Evolutionary conservation across 1,140 invertebrate species (phyloP).

Genomic region (Scaptodrosophila lebanonensis): DNA sequence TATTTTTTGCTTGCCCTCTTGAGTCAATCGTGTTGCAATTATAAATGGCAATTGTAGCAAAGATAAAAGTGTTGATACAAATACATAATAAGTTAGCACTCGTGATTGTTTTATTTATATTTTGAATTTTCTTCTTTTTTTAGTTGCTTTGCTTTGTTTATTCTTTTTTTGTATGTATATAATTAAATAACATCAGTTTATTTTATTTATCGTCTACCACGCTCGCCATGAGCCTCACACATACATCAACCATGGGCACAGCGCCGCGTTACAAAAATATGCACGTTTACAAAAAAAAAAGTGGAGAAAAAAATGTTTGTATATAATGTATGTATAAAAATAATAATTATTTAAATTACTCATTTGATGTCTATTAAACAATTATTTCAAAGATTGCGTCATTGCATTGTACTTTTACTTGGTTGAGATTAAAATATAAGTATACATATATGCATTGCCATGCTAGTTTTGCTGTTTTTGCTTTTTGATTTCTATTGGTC

Average conservation of each 20-base stretch:
- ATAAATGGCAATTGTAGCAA: slow-evolving; percentile 33
- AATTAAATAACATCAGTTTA: not conserved
- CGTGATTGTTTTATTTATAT: slow-evolving; percentile 25
- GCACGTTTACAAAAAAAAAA: slow-evolving; percentile 44
- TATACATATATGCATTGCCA: too few species aligned
- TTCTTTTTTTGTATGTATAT: slow-evolving; percentile 29
- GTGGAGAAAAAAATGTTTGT: not conserved
- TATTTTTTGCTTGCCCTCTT: slow-evolving; percentile 41
- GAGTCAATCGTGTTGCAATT: slow-evolving; percentile 39
- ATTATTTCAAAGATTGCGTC: too few species aligned
- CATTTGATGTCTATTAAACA: too few species aligned
- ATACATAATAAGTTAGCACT: slow-evolving; percentile 55
- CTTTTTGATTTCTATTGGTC: too few species aligned
- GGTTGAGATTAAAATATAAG: too few species aligned
- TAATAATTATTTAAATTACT: too few species aligned
- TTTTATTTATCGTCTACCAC: not conserved
- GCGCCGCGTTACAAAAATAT: slow-evolving; percentile 2
- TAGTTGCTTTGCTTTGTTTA: slow-evolving; percentile 25
- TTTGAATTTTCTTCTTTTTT: slow-evolving; percentile 5
- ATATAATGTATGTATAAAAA: too few species aligned
- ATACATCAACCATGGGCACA: too few species aligned
- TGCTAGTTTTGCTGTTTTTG: too few species aligned
- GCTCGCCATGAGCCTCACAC: too few species aligned
- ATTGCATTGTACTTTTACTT: too few species aligned
- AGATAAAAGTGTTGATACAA: slow-evolving; percentile 23